These are phyloP conservation scores for Ornithoptera priamus DNA, from an alignment of 2,888 invertebrate genomes.

Conservation along the genomic window DNA sequence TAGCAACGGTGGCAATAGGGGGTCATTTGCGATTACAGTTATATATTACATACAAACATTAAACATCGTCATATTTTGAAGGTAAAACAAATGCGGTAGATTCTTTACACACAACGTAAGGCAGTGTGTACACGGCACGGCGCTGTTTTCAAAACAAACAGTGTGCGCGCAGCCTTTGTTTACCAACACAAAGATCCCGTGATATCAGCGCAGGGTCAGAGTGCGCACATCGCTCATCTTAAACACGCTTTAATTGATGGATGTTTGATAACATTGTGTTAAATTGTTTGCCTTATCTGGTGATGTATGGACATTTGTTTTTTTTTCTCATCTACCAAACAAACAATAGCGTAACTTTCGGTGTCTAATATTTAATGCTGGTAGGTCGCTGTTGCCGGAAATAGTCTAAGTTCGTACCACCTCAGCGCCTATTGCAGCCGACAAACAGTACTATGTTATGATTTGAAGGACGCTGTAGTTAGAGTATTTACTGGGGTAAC, in stretches of 20 bases:
- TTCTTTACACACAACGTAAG: slow-evolving; percentile 3
- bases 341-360: slow-evolving; percentile 5
- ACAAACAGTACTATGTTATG: too few relatives aligned
- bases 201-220: slow-evolving; percentile 26
- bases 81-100: background rate
- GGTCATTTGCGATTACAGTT: too few relatives aligned
- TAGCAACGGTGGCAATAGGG: too few relatives aligned
- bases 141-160: slow-evolving; percentile 21
- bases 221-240: slow-evolving; percentile 31
- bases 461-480: too few relatives aligned
- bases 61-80: too few relatives aligned
- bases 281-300: slow-evolving; percentile 30
- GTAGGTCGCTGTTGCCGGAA: too few relatives aligned
- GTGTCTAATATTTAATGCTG: background rate
- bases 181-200: slow-evolving; percentile 18
- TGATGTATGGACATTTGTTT: slow-evolving; percentile 31
- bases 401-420: too few relatives aligned
- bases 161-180: slow-evolving; percentile 26
- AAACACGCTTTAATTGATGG: slow-evolving; percentile 36
- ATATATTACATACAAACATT: too few relatives aligned
- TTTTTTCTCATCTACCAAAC: background rate
- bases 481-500: too few relatives aligned
- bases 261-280: slow-evolving; percentile 33
- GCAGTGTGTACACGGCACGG: background rate
- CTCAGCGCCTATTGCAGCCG: too few relatives aligned